A percentile compares a stretch with the other conserved stretches of the same genome.
phyloP scores from a whole-genome alignment of 2,797 vertebrate genomes.

The Gallinago solitaria region DNA sequence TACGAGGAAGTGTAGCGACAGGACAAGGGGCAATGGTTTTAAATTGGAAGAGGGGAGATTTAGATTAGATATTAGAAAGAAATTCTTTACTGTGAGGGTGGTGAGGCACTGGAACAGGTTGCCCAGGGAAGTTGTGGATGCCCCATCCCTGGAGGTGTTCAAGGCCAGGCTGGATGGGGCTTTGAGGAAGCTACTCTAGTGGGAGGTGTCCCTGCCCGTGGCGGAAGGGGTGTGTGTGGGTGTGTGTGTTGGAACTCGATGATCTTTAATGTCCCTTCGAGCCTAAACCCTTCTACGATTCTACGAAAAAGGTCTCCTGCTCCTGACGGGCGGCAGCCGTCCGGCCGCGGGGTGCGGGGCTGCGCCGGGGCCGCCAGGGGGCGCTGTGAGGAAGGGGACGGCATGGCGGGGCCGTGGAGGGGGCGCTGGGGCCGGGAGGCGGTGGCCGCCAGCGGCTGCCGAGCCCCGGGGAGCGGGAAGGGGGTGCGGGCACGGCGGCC shows the following conservation, averaged over 20 bases:
- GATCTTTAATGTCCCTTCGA: neutral
- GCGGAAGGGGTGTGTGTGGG: neutral
- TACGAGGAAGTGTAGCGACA: neutral
- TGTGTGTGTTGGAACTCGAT: neutral
- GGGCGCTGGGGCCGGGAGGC: neutral
- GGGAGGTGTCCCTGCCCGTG: neutral
- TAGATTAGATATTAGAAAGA: neutral
- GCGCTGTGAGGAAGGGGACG: neutral
- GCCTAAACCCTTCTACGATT: neutral
- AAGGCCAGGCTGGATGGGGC: neutral
- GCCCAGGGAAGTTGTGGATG: neutral
- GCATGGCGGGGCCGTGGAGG: too few relatives aligned
- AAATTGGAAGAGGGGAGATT: neutral
- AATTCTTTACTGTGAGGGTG: neutral
- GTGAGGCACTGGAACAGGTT: neutral
- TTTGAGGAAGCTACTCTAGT: neutral
- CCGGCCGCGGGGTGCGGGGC: neutral
- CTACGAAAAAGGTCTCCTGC: neutral
- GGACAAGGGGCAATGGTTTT: neutral
- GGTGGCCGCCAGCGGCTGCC: neutral
- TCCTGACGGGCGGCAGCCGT: rapidly evolving
- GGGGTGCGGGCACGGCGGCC: too few relatives aligned
- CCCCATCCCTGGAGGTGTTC: neutral
- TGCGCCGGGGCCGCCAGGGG: neutral
- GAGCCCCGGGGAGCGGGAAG: neutral